A percentile compares a stretch with the other conserved stretches of the same genome.
Evolutionary conservation across 2,888 invertebrate genomes (phyloP).

Genomic region (Sepiola atlantica): DNA sequence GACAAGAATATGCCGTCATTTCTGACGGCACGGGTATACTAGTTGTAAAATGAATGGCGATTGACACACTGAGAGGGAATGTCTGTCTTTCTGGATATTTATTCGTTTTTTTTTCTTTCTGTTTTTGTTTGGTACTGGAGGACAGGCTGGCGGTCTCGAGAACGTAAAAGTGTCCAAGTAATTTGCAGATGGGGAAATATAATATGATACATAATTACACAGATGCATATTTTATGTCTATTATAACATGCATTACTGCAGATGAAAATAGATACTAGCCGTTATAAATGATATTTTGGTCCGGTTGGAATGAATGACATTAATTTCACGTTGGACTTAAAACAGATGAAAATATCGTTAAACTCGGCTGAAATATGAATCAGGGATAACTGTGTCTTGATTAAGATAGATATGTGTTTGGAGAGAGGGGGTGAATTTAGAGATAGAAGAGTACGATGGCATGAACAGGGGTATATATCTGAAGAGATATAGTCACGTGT

Average conservation of each 20-base stretch:
- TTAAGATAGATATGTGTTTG: background rate
- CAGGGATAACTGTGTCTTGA: background rate
- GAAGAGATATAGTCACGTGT: no score
- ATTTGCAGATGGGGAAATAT: background rate
- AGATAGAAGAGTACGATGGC: background rate
- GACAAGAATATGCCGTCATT: no score
- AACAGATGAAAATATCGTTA: background rate
- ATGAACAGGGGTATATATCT: background rate
- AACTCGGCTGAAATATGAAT: no score
- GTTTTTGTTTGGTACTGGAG: no score
- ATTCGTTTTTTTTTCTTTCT: no score
- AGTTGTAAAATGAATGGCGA: background rate
- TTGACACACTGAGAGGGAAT: background rate
- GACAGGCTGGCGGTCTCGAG: background rate
- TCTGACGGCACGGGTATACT: background rate
- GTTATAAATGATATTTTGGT: background rate
- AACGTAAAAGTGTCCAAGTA: background rate
- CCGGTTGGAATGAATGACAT: background rate
- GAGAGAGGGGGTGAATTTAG: background rate
- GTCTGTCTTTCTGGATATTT: background rate
- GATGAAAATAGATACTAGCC: background rate
- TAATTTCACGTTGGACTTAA: background rate
- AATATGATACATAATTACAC: background rate
- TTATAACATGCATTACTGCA: background rate
- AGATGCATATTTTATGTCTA: constrained; percentile 16